Conservation (phyloP, 2,113 vertebrate species). For the Carollia perspicillata region DNA sequence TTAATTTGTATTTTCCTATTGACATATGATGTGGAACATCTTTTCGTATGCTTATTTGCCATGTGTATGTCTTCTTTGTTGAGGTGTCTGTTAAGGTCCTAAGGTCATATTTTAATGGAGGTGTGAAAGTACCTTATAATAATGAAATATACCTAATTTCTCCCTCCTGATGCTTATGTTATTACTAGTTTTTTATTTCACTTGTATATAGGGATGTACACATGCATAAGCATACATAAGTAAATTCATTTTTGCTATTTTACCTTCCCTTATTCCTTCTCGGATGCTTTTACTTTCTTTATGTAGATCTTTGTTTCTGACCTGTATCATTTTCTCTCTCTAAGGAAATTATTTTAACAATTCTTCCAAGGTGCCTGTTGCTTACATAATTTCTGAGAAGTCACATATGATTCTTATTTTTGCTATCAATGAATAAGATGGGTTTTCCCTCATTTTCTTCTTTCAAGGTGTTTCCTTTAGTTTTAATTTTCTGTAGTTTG, state of each 20-base stretch:
- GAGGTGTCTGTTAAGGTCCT: no score
- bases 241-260: background rate
- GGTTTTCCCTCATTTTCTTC: background rate
- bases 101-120: no score
- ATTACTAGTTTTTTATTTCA: background rate
- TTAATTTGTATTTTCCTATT: no score
- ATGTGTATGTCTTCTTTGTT: no score
- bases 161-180: background rate
- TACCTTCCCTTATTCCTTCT: background rate
- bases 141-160: background rate
- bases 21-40: no score
- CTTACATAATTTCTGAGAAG: background rate
- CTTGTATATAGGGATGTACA: background rate
- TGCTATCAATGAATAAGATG: background rate
- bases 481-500: background rate
- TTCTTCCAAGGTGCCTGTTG: background rate
- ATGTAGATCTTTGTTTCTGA: background rate
- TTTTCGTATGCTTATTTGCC: no score
- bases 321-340: background rate
- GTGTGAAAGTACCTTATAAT: background rate
- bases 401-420: background rate
- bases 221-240: background rate
- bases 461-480: background rate
- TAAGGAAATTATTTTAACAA: background rate
- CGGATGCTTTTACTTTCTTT: background rate